Base-by-base conservation (phyloP, 2,888 invertebrate species). In the Stomorhina lunata region DNA sequence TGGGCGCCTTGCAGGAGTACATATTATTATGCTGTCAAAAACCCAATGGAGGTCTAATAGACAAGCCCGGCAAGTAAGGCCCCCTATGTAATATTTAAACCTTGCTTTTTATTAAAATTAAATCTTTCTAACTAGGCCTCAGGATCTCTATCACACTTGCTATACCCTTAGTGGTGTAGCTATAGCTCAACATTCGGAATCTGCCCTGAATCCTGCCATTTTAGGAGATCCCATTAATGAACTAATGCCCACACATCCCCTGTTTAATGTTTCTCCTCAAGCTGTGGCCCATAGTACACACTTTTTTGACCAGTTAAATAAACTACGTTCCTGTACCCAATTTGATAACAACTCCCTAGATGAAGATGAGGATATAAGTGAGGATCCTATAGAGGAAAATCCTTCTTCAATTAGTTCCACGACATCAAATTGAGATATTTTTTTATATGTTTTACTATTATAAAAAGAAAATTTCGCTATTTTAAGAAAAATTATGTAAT, bases 111-210 rank as follows among this genome's bases (percentile, higher is more conserved):
- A 9, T n/a, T n/a, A 43, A 37, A 20, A 6, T 15, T 2, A 4
- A 17, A 68, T 81, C 5, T 22, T 12, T 91, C 92, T 81, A n/a
- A n/a, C n/a, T 92, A 97, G 97, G 89, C 93, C 94, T 61, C 93
- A 95, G 86, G 99, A 99, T 92, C 94, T 96, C 84, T 99, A 99
- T 91, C 99, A 99, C 91, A 98, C 99, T 0, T 99, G 99, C 91
- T 99, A 99, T 89, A 95, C 96, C 1, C 92, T 99, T 57, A 98
- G 98, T 91, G 99, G 99, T 3, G 92, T 99, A 55, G 96, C 99
- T 15, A 93, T 99, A 79, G 96, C 99, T 2, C 99, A 99, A 90
- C 95, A 97, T 90, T 90, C 92, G 20, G 89, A 90, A 65, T 88
- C 88, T 7, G 88, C 88, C 22, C 90, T 91, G 15, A 91, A 93